Base-by-base conservation (phyloP, 2,113 vertebrate genomes). In the Callospermophilus lateralis region DNA sequence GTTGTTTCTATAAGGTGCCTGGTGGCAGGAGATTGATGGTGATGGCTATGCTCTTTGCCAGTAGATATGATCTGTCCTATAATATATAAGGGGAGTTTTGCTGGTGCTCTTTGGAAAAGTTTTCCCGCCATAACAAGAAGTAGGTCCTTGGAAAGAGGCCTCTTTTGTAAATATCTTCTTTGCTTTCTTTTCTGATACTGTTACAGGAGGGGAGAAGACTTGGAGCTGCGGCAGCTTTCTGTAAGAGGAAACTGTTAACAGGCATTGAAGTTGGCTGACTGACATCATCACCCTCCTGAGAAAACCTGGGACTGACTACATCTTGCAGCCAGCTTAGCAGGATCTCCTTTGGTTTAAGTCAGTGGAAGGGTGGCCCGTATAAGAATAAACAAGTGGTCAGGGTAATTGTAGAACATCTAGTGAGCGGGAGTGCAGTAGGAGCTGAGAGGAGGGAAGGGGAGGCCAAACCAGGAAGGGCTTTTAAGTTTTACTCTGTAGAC, bases 171-270 rank as follows among this genome's bases (percentile, higher is more conserved):
- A 39, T 55, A 68, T 4, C 1, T 39, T 12, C 19, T 4, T 87
- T 81, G 39, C 39, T 90, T 94, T 94, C 34, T 96, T 24, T n/a
- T 86, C 77, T 61, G 16, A 30, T 26, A 45, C 9, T 93, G 17
- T 63, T n/a, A 48, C 48, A 16, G 24, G 51, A 89, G 12, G 20
- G 42, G 1, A 55, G 10, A 89, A 65, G 63, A 7, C 48, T 87
- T 86, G 39, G 11, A 87, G n/a, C 32, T 68, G 32, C 88, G 26
- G 55, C 11, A 84, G 32, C 12, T 78, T 42, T 4, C 22, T 58
- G 6, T 5, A 87, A 32, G 39, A 91, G 11, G 22, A 61, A 9
- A 67, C 22, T 51, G 34, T 84, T 88, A 16, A 34, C 55, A 26
- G 51, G 28, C n/a, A 30, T 17, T 26, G 58, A 70, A 12, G 4